Evolutionary conservation across 2,797 vertebrate genomes (phyloP).

Genomic region (Myripristis jacobus): DNA sequence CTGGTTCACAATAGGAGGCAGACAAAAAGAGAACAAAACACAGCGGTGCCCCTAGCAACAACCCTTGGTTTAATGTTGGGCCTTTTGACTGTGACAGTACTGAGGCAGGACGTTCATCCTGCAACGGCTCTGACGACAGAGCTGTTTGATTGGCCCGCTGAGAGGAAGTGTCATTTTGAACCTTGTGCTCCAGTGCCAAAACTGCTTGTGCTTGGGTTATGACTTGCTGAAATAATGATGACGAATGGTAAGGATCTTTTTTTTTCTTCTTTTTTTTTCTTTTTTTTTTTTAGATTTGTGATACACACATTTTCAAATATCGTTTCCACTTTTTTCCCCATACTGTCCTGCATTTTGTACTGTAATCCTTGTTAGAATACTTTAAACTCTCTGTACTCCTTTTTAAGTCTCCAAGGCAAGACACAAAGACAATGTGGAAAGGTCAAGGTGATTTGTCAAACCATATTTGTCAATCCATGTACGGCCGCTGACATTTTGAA

Average conservation of each 20-base stretch:
- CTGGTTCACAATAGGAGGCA: slow-evolving; percentile 33
- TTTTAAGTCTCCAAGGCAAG: slow-evolving; percentile 32
- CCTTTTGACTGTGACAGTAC: slow-evolving; percentile 44
- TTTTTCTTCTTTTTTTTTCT: not conserved
- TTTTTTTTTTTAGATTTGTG: not conserved
- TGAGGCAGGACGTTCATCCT: slow-evolving; percentile 59
- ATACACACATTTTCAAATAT: slow-evolving; percentile 6
- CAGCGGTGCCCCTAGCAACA: slow-evolving; percentile 37
- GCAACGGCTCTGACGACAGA: slow-evolving; percentile 48
- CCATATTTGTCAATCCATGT: slow-evolving; percentile 44
- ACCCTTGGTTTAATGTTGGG: slow-evolving; percentile 33
- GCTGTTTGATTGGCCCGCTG: slow-evolving; percentile 45
- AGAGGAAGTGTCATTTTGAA: slow-evolving; percentile 51
- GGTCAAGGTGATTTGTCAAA: slow-evolving; percentile 53
- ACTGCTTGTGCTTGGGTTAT: slow-evolving; percentile 6
- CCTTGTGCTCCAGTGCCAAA: slow-evolving; percentile 14
- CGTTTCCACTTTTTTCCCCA: not conserved
- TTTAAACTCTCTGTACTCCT: slow-evolving; percentile 12
- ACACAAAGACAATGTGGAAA: slow-evolving; percentile 26
- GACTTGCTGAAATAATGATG: slow-evolving; percentile 22
- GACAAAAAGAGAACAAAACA: slow-evolving; percentile 54
- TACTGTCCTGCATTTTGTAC: slow-evolving; percentile 14
- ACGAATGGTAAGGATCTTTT: not conserved
- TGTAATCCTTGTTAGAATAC: slow-evolving; percentile 25
- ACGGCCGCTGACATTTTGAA: slow-evolving; percentile 18